phyloP scores from a whole-genome alignment of 2,888 invertebrate genomes.

The Rotaria macrura region DNA sequence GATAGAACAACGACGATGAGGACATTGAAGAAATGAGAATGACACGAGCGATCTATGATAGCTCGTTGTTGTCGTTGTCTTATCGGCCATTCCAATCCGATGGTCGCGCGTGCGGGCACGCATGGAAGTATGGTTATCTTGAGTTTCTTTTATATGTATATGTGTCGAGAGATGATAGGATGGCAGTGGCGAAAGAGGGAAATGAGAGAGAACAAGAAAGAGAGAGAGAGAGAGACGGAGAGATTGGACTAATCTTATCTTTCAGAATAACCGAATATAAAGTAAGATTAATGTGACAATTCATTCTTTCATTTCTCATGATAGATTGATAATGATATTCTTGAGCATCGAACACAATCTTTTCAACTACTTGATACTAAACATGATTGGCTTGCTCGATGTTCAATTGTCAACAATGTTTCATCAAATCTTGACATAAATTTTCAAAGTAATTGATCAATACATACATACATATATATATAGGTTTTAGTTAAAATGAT shows the following conservation, averaged over 20 bases:
- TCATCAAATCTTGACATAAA: neutral
- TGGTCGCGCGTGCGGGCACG: slow-evolving; percentile 8
- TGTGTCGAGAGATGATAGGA: neutral
- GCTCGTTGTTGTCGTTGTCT: neutral
- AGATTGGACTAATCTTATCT: neutral
- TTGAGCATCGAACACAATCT: neutral
- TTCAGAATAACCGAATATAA: neutral
- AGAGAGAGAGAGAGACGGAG: neutral
- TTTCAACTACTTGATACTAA: neutral
- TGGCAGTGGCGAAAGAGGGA: neutral
- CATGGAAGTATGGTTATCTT: slow-evolving; percentile 3
- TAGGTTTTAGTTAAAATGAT: no score
- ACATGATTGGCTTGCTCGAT: neutral
- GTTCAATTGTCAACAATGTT: neutral
- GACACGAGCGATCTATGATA: slow-evolving; percentile 15
- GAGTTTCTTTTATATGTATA: neutral
- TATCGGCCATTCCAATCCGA: slow-evolving; percentile 15
- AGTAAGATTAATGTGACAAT: no score
- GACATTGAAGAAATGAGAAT: neutral
- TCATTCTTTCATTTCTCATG: neutral
- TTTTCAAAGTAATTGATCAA: neutral
- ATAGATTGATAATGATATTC: neutral
- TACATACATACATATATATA: no score
- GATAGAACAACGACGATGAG: neutral
- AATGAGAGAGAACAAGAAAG: neutral